Evolutionary conservation across 2,888 invertebrate genomes (phyloP), one percentile per base, ranked within the genome.

Genomic region (Ametastegia equiseti): DNA sequence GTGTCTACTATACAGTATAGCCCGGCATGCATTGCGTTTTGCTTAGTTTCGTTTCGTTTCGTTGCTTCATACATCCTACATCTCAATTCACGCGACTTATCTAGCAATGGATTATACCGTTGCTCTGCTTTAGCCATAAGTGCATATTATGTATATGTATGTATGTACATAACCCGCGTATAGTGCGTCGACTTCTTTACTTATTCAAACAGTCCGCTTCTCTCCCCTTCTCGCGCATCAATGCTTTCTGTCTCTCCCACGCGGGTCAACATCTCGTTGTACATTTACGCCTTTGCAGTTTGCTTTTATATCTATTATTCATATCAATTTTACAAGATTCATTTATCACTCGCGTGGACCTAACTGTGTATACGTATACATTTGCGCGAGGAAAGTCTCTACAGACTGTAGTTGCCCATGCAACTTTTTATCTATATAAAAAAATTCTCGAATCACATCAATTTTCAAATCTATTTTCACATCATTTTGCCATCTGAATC

Each of bases 201-300:
- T n/a, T n/a, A n/a, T n/a, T n/a, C 30, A 60, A 30, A 60, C 60
- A 60, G 60, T 60, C 30, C 67, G 36, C n/a, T 39, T 36, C 19
- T 5, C 54, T 15, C 5, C n/a, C 67, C 39, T 39, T 23, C 36
- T 11, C 19, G 19, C n/a, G 71, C 45, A 45, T 15, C 15, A 71
- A 15, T 47, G 23, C 30, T 71, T 23, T 69, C 11, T 15, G 47
- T 42, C 15, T 19, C 75, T 75, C 75, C 75, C 36, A 75, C 75
- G 54, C 54, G 75, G 75, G 50, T 75, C 75, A 75, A 75, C 54
- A 50, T 54, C 50, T 54, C 33, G 36, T 50, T 7, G 5, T 27
- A 63, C 27, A n/a, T 63, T n/a, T n/a, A 71, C 71, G 71, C 71
- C 71, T 47, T 71, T 71, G 71, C 71, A 71, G 47, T 47, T 45